A percentile compares a stretch with the other conserved stretches of the same genome.
Conservation (phyloP, 2,797 vertebrate genomes). For the Manis crassicaudata region DNA sequence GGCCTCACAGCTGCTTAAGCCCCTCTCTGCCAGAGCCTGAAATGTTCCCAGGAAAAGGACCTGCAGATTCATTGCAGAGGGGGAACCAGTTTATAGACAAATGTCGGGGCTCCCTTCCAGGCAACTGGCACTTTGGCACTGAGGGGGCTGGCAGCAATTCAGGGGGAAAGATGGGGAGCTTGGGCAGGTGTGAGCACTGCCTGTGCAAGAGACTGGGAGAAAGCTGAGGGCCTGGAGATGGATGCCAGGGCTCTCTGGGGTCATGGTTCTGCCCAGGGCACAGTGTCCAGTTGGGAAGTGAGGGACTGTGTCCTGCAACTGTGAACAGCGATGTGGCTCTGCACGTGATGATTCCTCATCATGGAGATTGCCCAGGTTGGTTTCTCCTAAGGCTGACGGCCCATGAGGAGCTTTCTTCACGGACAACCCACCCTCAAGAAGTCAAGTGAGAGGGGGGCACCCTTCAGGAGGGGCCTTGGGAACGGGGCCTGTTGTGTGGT, state of each 20-base stretch:
- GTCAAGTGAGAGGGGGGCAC: not conserved
- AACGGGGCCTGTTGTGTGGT: not conserved
- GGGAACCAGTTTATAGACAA: not conserved
- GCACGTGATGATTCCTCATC: not conserved
- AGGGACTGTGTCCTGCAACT: not conserved
- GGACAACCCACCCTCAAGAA: not conserved
- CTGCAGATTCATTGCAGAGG: not conserved
- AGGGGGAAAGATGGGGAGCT: not conserved
- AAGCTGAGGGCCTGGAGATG: not conserved
- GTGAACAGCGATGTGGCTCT: not conserved
- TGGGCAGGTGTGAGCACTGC: not conserved
- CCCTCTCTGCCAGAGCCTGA: not conserved
- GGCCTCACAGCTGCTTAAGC: not conserved
- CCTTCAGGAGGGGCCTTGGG: not conserved
- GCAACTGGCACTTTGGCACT: not conserved
- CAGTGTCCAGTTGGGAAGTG: not conserved
- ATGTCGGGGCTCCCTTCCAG: not conserved
- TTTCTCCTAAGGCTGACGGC: not conserved
- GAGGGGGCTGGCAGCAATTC: not conserved
- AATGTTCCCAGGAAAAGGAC: not conserved
- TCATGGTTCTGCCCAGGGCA: not conserved
- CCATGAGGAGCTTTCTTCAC: not conserved
- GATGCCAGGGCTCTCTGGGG: not conserved
- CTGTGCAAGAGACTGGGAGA: not conserved
- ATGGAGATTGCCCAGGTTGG: not conserved